Evolutionary conservation across 2,113 vertebrate species (phyloP).

Genomic region (Pseudorhombus dupliciocellatus): DNA sequence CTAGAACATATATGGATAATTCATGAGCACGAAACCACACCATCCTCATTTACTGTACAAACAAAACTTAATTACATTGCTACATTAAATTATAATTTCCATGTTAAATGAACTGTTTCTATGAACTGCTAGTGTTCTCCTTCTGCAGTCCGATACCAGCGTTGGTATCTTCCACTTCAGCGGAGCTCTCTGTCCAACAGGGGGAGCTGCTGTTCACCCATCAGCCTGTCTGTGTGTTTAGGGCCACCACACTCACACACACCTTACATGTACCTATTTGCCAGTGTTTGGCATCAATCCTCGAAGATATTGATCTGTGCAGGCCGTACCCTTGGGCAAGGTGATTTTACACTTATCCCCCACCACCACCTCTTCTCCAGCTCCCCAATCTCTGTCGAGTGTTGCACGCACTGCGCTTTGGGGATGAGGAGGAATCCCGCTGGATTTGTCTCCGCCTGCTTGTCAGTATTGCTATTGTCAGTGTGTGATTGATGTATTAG

Average conservation of each 20-base stretch:
- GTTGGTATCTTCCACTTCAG: not conserved
- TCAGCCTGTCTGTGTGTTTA: slow-evolving; percentile 23
- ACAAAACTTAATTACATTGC: too few relatives aligned
- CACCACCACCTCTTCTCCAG: slow-evolving; percentile 23
- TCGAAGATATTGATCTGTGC: slow-evolving; percentile 75
- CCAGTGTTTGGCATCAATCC: slow-evolving; percentile 65
- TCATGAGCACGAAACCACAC: too few relatives aligned
- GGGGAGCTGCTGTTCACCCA: slow-evolving; percentile 51
- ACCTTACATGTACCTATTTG: slow-evolving; percentile 23
- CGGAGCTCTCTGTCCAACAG: slow-evolving; percentile 30
- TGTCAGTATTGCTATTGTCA: slow-evolving; percentile 60
- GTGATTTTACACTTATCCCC: slow-evolving; percentile 75
- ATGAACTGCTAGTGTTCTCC: too few relatives aligned
- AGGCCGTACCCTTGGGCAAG: slow-evolving; percentile 77
- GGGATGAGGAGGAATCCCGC: slow-evolving; percentile 50
- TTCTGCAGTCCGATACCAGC: too few relatives aligned
- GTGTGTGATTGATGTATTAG: slow-evolving; percentile 53
- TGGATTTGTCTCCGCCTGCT: slow-evolving; percentile 55
- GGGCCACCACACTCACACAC: not conserved
- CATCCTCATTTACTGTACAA: too few relatives aligned
- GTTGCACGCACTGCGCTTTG: slow-evolving; percentile 42
- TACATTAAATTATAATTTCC: too few relatives aligned
- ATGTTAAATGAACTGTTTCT: too few relatives aligned
- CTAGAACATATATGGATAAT: too few relatives aligned
- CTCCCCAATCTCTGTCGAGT: slow-evolving; percentile 42